These are phyloP conservation scores for Cotesia vestalis DNA, from an alignment of 1,140 invertebrate species.

Conservation along the genomic window DNA sequence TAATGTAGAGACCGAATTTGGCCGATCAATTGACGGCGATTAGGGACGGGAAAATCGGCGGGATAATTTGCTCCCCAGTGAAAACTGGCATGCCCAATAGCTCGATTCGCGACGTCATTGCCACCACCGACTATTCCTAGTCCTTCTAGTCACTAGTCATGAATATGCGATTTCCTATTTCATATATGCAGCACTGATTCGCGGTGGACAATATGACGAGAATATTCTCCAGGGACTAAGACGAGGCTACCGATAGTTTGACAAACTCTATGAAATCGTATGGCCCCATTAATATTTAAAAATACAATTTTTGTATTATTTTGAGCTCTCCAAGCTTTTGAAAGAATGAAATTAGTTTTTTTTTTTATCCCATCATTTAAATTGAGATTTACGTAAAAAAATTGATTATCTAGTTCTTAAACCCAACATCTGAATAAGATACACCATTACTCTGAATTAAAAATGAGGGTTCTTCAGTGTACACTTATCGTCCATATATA, in stretches of 20 bases:
- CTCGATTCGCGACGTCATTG: slow-evolving; percentile 28
- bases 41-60: slow-evolving; percentile 21
- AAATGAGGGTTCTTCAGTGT: too few relatives aligned
- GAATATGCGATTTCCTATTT: slow-evolving; percentile 31
- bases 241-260: not conserved
- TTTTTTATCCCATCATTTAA: too few relatives aligned
- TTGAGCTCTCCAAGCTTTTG: too few relatives aligned
- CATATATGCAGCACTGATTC: slow-evolving; percentile 33
- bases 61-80: slow-evolving; percentile 29
- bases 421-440: too few relatives aligned
- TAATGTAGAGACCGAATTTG: slow-evolving; percentile 20
- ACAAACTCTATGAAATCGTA: too few relatives aligned
- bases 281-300: too few relatives aligned
- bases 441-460: too few relatives aligned
- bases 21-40: slow-evolving; percentile 31
- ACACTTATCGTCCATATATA: too few relatives aligned
- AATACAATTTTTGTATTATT: too few relatives aligned
- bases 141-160: not conserved
- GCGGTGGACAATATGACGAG: slow-evolving; percentile 30
- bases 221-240: slow-evolving; percentile 24
- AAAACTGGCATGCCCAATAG: slow-evolving; percentile 8
- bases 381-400: too few relatives aligned
- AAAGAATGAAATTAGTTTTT: too few relatives aligned
- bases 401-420: too few relatives aligned
- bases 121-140: slow-evolving; percentile 15